Base-by-base conservation (phyloP, 2,888 invertebrate species). In the Dione vanillae region DNA sequence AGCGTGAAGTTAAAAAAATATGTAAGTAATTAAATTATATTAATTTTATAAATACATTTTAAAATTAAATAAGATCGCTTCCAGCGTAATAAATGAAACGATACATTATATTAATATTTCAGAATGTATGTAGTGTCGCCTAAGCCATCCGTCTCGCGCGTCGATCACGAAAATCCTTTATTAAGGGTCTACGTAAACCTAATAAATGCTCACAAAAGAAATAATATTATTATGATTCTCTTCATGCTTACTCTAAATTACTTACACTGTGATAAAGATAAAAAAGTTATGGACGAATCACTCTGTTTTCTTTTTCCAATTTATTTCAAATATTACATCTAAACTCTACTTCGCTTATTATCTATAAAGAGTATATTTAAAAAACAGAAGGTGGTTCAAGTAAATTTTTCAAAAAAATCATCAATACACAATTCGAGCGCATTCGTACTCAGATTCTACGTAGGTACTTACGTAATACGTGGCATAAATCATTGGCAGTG, bases 141-240 rank as follows among this genome's bases (percentile, higher is more conserved):
- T 54, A 40, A 61, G 59, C 27, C 41, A 43, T 52, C 61, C 61
- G 61, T 61, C 51, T 52, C 61, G 47, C 59, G 61, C 61, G 52
- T 67, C 67, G 67, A 67, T 61, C 67, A 43, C 51, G 61, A 47
- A 61, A 67, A 61, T 67, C 59, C 49, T 67, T 67, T 67, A 67
- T 67, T 61, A 43, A 61, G 51, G 67, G 41, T 35, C 27, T 67
- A 41, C 40, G 49, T 49, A 51, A 59, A 51, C 49, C 40, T 49
- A 35, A 67, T 67, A 67, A 61, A 67, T 67, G 51, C 61, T 61
- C 8, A 27, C 27, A n/a, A 61, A 35, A 16, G 45, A 7, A 45
- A 56, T 16, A 16, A 1, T 10, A 16, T 56, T 37, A 11, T 37
- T 37, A 2, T 16, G 16, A 10, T 56, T 35, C 3, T 37, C 14